phyloP scores from a whole-genome alignment of 2,888 invertebrate genomes.

The Rhaphigaster nebulosa region DNA sequence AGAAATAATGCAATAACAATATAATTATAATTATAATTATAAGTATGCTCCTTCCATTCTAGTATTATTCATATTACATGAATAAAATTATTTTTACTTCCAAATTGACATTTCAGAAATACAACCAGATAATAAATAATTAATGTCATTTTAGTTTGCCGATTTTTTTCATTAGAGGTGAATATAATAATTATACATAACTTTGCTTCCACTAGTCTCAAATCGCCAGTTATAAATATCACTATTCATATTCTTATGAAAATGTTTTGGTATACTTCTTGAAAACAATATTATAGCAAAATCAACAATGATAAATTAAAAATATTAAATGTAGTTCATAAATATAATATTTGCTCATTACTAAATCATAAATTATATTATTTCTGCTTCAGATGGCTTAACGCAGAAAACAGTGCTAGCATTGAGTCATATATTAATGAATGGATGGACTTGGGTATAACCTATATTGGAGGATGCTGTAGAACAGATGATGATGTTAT shows the following conservation, averaged over 20 bases:
- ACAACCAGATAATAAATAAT: too few relatives aligned
- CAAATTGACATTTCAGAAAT: too few relatives aligned
- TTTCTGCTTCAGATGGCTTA: conserved; percentile 77
- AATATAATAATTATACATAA: too few relatives aligned
- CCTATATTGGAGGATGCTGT: conserved; percentile 93
- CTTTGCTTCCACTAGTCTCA: too few relatives aligned
- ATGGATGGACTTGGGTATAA: conserved; percentile 86
- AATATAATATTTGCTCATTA: not conserved
- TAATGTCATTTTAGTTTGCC: too few relatives aligned
- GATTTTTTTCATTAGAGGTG: too few relatives aligned
- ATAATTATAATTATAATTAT: not conserved
- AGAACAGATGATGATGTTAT: conserved; percentile 88
- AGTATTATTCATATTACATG: not conserved
- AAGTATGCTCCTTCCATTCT: not conserved
- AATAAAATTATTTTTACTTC: not conserved
- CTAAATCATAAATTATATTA: not conserved
- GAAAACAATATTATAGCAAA: not conserved
- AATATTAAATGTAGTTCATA: not conserved
- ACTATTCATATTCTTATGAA: too few relatives aligned
- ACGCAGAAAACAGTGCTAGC: conserved; percentile 78
- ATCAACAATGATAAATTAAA: not conserved
- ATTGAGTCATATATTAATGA: conserved; percentile 81
- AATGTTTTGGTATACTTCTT: conserved; percentile 51
- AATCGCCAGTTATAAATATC: too few relatives aligned
- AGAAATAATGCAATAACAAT: not conserved